Percentiles rank a stretch among this genome's conserved stretches.
Evolutionary conservation across 2,113 vertebrate species (phyloP).

Genomic region (Chitala chitala): DNA sequence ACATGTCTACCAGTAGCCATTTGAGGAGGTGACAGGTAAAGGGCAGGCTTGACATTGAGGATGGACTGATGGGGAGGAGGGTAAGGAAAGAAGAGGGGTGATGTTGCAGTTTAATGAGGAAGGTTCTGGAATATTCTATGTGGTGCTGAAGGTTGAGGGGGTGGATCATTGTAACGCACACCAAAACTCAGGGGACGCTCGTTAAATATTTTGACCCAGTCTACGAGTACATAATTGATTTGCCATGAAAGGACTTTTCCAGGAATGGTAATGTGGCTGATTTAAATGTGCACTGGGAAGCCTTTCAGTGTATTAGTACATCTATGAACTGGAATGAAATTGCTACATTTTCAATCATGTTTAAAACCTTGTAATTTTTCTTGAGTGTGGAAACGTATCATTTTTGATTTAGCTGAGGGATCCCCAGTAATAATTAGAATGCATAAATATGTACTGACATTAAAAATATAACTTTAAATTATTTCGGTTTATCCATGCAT

Average conservation of each 20-base stretch:
- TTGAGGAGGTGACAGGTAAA: background rate
- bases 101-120: background rate
- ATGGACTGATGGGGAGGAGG: background rate
- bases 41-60: background rate
- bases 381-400: too few species aligned
- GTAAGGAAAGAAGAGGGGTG: background rate
- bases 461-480: too few species aligned
- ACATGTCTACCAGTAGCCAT: constrained; percentile 16
- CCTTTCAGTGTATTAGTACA: background rate
- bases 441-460: too few species aligned
- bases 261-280: background rate
- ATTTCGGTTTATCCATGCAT: too few species aligned
- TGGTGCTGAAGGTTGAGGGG: background rate
- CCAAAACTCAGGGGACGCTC: too few species aligned
- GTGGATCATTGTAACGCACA: background rate
- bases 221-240: too few species aligned
- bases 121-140: background rate
- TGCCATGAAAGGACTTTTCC: background rate
- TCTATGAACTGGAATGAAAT: too few species aligned
- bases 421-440: too few species aligned
- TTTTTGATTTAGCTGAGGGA: too few species aligned
- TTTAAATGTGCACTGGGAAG: background rate
- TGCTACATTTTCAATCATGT: too few species aligned
- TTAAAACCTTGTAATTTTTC: too few species aligned
- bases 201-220: too few species aligned